A percentile compares a stretch with the other conserved stretches of the same genome.
phyloP scores from a whole-genome alignment of 2,113 vertebrate species.

The Pituophis catenifer region DNA sequence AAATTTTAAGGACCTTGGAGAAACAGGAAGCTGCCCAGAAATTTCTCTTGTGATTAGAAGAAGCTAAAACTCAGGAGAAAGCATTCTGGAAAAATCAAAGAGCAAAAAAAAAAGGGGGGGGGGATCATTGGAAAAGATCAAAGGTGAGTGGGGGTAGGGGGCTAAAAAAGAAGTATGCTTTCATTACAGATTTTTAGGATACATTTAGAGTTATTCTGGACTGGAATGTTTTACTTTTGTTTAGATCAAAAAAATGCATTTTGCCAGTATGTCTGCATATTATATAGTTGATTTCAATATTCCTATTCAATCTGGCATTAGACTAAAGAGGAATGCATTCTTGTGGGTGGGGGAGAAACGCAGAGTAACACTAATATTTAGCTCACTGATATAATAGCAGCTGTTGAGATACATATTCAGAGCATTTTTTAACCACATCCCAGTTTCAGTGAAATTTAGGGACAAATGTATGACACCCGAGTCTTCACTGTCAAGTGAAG shows the following conservation, averaged over 20 bases:
- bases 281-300: neutral
- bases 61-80: neutral
- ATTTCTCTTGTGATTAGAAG: neutral
- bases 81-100: neutral
- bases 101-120: neutral
- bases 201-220: neutral
- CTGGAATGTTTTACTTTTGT: neutral
- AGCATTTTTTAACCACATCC: neutral
- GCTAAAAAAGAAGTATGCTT: neutral
- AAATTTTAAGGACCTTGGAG: neutral
- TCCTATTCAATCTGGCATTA: conserved; percentile 9
- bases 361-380: conserved; percentile 28
- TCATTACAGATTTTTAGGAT: neutral
- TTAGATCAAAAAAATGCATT: neutral
- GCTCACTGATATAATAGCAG: conserved; percentile 5
- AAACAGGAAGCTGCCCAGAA: neutral
- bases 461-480: neutral
- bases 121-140: neutral
- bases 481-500: conserved; percentile 3
- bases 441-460: neutral
- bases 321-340: neutral
- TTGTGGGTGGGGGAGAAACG: conserved; percentile 11
- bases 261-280: neutral
- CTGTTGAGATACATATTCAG: conserved; percentile 23
- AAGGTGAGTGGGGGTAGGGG: neutral